phyloP scores from a whole-genome alignment of 2,113 vertebrate species.

The Hiodon tergisus region DNA sequence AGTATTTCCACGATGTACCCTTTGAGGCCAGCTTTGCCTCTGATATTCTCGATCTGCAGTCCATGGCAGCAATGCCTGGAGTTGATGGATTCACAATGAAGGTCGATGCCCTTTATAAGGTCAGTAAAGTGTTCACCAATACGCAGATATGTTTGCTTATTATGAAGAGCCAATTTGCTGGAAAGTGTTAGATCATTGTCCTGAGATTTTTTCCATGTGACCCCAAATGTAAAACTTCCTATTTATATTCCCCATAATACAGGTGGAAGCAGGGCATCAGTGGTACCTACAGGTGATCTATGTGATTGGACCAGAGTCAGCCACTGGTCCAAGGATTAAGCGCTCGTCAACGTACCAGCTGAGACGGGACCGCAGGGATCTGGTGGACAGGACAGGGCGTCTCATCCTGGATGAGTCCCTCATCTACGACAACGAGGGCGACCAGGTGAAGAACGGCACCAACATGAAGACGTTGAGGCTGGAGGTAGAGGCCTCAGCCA shows the following conservation, averaged over 20 bases:
- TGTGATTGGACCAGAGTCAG: constrained; percentile 80
- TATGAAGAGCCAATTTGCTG: neutral
- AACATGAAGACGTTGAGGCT: constrained; percentile 89
- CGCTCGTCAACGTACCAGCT: constrained; percentile 68
- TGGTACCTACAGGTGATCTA: constrained; percentile 99
- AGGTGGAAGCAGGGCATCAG: constrained; percentile 97
- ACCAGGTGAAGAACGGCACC: constrained; percentile 91
- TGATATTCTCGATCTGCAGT: constrained; percentile 72
- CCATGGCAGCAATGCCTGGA: constrained; percentile 78
- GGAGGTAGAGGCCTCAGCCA: constrained; percentile 61
- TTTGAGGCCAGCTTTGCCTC: constrained; percentile 89
- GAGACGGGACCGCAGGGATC: constrained; percentile 67
- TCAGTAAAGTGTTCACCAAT: constrained; percentile 33
- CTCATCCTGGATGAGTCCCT: constrained; percentile 78
- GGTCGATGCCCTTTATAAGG: constrained; percentile 95
- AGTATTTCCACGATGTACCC: constrained; percentile 89
- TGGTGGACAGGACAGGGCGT: constrained; percentile 59
- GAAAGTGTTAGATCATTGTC: neutral
- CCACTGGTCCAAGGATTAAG: constrained; percentile 73
- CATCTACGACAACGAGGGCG: constrained; percentile 91
- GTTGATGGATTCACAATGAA: constrained; percentile 94
- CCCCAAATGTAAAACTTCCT: no score
- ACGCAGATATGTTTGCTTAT: neutral
- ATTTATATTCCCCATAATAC: constrained; percentile 23
- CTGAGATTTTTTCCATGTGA: neutral